A percentile compares a stretch with the other conserved stretches of the same genome.
These are phyloP conservation scores for Trachurus trachurus DNA, from an alignment of 2,797 vertebrate species.

Conservation along the genomic window DNA sequence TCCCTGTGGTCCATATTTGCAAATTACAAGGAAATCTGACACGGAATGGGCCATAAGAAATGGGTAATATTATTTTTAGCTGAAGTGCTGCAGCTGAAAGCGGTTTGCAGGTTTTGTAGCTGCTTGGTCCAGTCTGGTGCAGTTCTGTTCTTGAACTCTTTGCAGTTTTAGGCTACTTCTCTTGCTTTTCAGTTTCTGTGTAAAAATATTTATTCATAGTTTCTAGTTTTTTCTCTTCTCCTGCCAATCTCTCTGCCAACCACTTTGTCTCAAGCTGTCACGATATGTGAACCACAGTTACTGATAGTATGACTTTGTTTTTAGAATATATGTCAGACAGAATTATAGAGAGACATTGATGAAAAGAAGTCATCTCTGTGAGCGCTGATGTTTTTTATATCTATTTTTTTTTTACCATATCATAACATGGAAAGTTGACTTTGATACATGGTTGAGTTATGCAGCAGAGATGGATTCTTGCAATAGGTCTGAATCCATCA, in stretches of 20 bases:
- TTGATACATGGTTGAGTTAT: not conserved
- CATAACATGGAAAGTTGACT: not conserved
- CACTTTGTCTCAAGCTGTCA: not conserved
- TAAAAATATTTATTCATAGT: not conserved
- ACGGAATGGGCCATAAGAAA: conserved; percentile 43
- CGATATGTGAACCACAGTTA: not conserved
- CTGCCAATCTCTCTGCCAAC: not conserved
- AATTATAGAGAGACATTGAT: not conserved
- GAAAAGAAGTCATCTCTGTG: not conserved
- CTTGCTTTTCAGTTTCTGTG: conserved; percentile 17
- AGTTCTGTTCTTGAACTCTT: not conserved
- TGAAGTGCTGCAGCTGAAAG: conserved; percentile 20
- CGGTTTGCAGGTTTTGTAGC: conserved; percentile 29
- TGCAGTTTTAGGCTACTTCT: not conserved
- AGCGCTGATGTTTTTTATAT: not conserved
- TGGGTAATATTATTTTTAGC: conserved; percentile 45
- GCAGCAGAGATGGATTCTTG: not conserved
- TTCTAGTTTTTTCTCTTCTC: not conserved
- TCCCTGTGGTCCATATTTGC: conserved; percentile 60
- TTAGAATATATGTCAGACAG: not conserved
- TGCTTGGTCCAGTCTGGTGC: not conserved
- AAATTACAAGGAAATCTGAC: conserved; percentile 65
- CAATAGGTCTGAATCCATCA: not conserved
- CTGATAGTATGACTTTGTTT: not conserved
- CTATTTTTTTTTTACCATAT: not conserved